Conservation (phyloP, 2,113 vertebrate genomes). For the Meleagris gallopavo region DNA sequence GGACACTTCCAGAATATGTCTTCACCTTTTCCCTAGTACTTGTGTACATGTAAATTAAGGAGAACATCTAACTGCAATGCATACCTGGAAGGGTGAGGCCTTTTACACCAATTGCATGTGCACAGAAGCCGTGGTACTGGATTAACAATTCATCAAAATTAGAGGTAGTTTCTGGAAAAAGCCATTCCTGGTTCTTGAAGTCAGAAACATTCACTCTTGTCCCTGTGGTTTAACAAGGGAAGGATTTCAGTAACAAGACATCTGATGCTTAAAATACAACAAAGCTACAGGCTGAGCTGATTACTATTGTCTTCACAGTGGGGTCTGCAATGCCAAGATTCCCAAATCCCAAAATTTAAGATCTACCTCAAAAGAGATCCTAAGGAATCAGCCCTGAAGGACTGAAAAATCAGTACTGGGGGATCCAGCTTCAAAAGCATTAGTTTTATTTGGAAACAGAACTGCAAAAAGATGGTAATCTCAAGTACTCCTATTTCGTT, state of each 20-base stretch:
- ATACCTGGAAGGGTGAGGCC: conserved; percentile 90
- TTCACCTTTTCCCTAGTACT: background rate
- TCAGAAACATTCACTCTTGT: conserved; percentile 76
- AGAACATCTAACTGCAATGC: background rate
- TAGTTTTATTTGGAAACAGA: background rate
- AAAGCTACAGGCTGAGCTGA: background rate
- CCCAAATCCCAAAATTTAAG: background rate
- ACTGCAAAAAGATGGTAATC: background rate
- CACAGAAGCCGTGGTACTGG: conserved; percentile 90
- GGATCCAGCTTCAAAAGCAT: background rate
- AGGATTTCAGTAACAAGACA: background rate
- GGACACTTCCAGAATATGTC: background rate
- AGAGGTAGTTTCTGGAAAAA: conserved; percentile 84
- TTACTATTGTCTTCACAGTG: background rate
- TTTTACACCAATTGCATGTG: conserved; percentile 80
- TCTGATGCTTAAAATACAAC: background rate
- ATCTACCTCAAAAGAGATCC: background rate
- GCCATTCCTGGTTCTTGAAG: conserved; percentile 84
- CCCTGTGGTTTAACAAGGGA: conserved; percentile 70
- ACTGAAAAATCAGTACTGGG: background rate
- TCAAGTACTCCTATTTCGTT: background rate
- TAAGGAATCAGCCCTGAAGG: background rate
- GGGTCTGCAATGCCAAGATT: background rate
- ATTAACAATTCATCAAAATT: conserved; percentile 80
- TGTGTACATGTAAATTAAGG: background rate